These are phyloP conservation scores for Polymixis lichenea DNA, from an alignment of 2,888 invertebrate genomes.

Conservation along the genomic window DNA sequence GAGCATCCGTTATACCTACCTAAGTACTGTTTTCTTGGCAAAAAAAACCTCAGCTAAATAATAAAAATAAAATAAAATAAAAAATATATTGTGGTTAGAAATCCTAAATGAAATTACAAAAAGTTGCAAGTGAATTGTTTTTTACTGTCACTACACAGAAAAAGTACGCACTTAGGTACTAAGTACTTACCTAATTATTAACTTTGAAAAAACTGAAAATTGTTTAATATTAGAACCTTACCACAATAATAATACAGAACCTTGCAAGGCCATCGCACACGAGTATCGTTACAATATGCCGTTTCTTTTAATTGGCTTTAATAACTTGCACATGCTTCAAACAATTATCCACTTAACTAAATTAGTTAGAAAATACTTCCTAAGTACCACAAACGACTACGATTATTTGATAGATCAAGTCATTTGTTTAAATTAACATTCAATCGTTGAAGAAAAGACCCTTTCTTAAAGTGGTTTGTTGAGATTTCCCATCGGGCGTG, in stretches of 20 bases:
- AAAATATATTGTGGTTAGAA: too few species aligned
- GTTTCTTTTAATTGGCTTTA: constrained; percentile 22
- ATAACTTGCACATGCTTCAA: constrained; percentile 22
- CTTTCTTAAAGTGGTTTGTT: constrained; percentile 27
- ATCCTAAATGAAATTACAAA: not conserved
- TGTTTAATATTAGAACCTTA: not conserved
- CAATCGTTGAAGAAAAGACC: constrained; percentile 19
- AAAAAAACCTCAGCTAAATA: not conserved
- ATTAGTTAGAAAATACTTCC: constrained; percentile 9
- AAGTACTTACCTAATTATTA: not conserved
- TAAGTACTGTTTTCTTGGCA: not conserved
- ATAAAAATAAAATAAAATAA: too few species aligned
- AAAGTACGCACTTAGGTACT: too few species aligned
- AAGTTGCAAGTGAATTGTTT: not conserved
- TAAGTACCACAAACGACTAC: not conserved
- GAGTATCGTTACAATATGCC: not conserved
- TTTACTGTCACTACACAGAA: too few species aligned
- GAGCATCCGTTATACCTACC: not conserved
- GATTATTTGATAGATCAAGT: constrained; percentile 24
- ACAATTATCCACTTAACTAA: constrained; percentile 31
- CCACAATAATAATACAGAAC: not conserved
- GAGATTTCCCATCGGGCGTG: constrained; percentile 49
- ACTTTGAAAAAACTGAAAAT: constrained; percentile 12
- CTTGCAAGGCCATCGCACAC: constrained; percentile 6
- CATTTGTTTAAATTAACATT: constrained; percentile 31